Base-by-base conservation (phyloP, 2,797 vertebrate genomes). In the Lerista edwardsae region DNA sequence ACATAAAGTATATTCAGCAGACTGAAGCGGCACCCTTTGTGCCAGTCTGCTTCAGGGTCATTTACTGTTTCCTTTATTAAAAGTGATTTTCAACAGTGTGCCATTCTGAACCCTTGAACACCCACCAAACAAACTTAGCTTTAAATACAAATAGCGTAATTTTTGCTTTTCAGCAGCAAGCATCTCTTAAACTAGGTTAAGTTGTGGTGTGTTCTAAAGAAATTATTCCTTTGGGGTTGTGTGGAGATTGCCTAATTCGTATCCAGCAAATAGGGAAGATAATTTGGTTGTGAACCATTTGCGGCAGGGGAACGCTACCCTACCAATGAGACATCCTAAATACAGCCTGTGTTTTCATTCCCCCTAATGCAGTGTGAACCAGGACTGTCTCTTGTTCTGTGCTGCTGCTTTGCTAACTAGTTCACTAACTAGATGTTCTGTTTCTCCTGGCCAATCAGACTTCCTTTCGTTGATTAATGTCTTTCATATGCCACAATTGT, bases 161-260 rank as follows among this genome's bases (percentile, higher is more conserved):
- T 69, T 68, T 86, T 67, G 51, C 19, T 75, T 80, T 69, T 71
- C 36, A 14, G n/a, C 47, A 68, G 17, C 72, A 73, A 64, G 27
- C 31, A 29, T 2, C 64, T 10, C 62, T 83, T 55, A 80, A 84
- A 76, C 84, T 84, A 55, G 57, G 64, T 72, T 86, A 83, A 64
- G 84, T 86, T 83, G 8, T 31, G n/a, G 27, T 76, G 17, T 21
- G 72, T 73, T 80, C 51, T 84, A 57, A 64, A 83, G 77, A 74
- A 77, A 75, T 23, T n/a, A 14, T 27, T 80, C 39, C 36, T 17
- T 47, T 59, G 57, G 65, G 82, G n/a, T n/a, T 64, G 15, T 31
- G 57, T 62, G 80, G 80, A 39, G 6, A 41, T 87, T 80, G 39
- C 64, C 55, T 41, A 55, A 87, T 21, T 68, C 11, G 21, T 75